Percentiles rank a stretch among this genome's conserved stretches.
These are phyloP conservation scores for Colletes gigas DNA, from an alignment of 1,140 invertebrate genomes.

Conservation along the genomic window DNA sequence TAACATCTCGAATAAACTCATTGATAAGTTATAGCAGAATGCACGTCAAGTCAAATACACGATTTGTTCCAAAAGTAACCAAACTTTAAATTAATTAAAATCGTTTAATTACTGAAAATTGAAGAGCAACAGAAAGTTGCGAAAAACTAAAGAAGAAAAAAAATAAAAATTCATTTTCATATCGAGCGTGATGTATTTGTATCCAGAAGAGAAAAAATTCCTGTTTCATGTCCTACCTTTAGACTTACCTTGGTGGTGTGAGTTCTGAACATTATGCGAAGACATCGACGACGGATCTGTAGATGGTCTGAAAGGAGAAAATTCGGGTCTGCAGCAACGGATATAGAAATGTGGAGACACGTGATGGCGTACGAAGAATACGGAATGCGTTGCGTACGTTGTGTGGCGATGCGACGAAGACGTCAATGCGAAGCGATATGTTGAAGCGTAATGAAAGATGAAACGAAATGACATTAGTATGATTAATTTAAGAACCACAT, in stretches of 20 bases:
- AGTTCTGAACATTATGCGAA: conserved; percentile 78
- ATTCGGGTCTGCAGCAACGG: conserved; percentile 85
- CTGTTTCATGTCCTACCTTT: conserved; percentile 65
- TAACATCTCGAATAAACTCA: background rate
- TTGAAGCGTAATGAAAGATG: conserved; percentile 72
- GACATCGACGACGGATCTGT: conserved; percentile 77
- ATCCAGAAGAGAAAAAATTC: background rate
- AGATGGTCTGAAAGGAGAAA: conserved; percentile 90
- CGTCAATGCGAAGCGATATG: conserved; percentile 67
- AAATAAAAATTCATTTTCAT: background rate
- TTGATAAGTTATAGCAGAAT: background rate
- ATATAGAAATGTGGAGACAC: conserved; percentile 56
- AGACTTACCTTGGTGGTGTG: conserved; percentile 82
- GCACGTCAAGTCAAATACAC: no score
- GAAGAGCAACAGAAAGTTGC: no score
- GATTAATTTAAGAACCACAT: conserved; percentile 33
- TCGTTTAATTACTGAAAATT: no score
- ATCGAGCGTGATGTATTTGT: background rate
- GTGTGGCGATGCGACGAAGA: conserved; percentile 63
- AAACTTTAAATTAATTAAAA: no score
- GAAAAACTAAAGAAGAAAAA: no score
- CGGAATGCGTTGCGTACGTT: conserved; percentile 54
- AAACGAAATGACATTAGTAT: conserved; percentile 74
- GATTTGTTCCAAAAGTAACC: no score
- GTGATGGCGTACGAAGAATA: conserved; percentile 51